Base-by-base conservation (phyloP, 2,797 vertebrate genomes). In the Poeciliopsis infans region DNA sequence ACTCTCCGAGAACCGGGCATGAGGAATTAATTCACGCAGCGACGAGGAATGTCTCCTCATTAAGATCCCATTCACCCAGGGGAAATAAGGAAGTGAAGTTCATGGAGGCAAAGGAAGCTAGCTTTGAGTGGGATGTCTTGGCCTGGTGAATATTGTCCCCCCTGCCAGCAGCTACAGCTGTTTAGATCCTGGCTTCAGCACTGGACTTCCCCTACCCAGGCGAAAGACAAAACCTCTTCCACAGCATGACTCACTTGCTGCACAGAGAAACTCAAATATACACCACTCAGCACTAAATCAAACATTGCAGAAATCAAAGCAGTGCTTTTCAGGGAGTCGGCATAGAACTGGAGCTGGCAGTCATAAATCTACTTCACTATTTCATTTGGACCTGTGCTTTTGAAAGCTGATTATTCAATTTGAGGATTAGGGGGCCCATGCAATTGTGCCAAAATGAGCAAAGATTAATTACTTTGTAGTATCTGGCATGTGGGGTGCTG, bases 141-240 rank as follows among this genome's bases (percentile, higher is more conserved):
- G 87, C 90, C 79, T 64, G 77, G 59, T 41, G 83, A 75, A 72
- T 10, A 75, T 70, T 71, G 83, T 79, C 72, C 76, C 78, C 78
- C 45, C 64, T 88, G 91, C 93, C 93, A 93, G 91, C 85, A 64
- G 80, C 78, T 92, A 87, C 94, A 95, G 93, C 93, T 94, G 94
- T 93, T 94, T 84, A 77, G 82, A 89, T 88, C 79, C 69, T 89
- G 89, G 88, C 89, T 89, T 41, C 45, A 79, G 59, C 70, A 75
- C 68, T 72, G 92, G 91, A 87, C 86, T 94, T 94, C 91, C 92
- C 92, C 93, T 90, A 81, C 80, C 76, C 45, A 12, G 83, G 87
- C 68, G 87, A 85, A 87, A 83, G 81, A 74, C 81, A 77, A 81
- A 89, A 87, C 75, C 61, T 70, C 72, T 82, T 83, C 86, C 83